phyloP scores from a whole-genome alignment of 1,140 invertebrate genomes.

The Hylaeus anthracinus region DNA sequence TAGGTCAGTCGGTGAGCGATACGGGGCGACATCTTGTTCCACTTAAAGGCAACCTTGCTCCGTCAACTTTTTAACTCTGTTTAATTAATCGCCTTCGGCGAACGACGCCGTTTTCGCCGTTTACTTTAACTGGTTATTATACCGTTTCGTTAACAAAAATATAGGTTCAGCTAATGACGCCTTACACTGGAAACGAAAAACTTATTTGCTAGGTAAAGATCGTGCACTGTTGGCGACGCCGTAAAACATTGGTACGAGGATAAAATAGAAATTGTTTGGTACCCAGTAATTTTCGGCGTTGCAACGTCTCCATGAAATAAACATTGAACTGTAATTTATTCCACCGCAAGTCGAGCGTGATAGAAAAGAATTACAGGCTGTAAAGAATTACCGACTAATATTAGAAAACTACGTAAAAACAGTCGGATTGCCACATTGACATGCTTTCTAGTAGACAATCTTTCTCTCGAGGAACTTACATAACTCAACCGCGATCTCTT shows the following conservation, averaged over 20 bases:
- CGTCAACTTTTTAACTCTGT: slow-evolving; percentile 55
- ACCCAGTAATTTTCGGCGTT: background rate
- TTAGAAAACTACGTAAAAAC: slow-evolving; percentile 37
- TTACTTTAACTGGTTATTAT: background rate
- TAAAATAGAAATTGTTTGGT: background rate
- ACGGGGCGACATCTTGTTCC: slow-evolving; percentile 42
- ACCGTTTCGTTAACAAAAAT: background rate
- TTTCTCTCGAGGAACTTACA: slow-evolving; percentile 40
- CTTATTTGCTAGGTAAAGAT: too few species aligned
- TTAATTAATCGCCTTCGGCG: slow-evolving; percentile 54
- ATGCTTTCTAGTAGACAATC: slow-evolving; percentile 48
- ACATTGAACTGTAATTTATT: background rate
- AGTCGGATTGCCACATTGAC: slow-evolving; percentile 35
- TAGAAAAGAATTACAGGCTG: background rate
- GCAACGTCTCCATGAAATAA: too few species aligned
- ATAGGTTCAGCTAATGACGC: background rate
- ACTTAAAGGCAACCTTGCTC: slow-evolving; percentile 53
- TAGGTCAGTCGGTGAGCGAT: slow-evolving; percentile 38
- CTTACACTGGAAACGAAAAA: too few species aligned
- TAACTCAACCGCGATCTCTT: slow-evolving; percentile 46
- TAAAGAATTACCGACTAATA: background rate
- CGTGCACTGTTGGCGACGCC: too few species aligned
- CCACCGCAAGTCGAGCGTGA: background rate
- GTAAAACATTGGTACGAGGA: too few species aligned
- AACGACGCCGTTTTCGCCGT: slow-evolving; percentile 35